Evolutionary conservation across 2,113 vertebrate genomes (phyloP), one percentile per base, ranked within the genome.

Genomic region (Pollachius pollachius): DNA sequence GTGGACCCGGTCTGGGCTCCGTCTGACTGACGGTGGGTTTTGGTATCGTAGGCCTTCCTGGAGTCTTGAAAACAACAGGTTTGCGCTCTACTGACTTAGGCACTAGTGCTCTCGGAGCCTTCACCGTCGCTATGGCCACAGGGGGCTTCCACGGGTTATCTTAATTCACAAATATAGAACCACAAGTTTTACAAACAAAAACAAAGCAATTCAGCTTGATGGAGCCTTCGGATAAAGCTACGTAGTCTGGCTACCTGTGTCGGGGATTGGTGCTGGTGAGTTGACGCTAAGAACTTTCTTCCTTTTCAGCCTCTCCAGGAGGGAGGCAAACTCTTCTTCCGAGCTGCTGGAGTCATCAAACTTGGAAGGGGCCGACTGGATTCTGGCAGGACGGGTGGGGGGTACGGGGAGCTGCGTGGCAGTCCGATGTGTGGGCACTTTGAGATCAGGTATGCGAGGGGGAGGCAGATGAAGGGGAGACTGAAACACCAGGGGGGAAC

Each of bases 251-350:
- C 57, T 77, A 88, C 89, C 85, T 21, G 71, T 72, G 5, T 21
- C 70, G 27, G 13, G 62, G 41, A 15, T 76, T 0, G 82, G 77
- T 9, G 69, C 71, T 16, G 67, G 67, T 19, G 76, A 65, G 15
- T 62, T 77, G 65, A 63, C 21, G 0, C 68, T 25, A 1, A 84
- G 8, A 67, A 62, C 59, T 68, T 79, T 74, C 70, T 94, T 91
- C 58, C 71, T 85, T 67, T 86, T 93, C 41, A 96, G 88, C 34
- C 93, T 87, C 15, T 94, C 93, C 62, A 96, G 79, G 11, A 96
- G 73, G 0, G 92, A 93, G 4, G 71, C 86, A 69, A 96, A 94
- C 83, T 94, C 92, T 1, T 94, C 94, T 0, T 93, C 92, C 0
- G 94, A 96, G 80, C 90, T 92, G 1, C 65, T 78, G 0, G 91